A percentile compares a stretch with the other conserved stretches of the same genome.
These are phyloP conservation scores for Parochlus steinenii DNA, from an alignment of 2,888 invertebrate species.

Conservation along the genomic window DNA sequence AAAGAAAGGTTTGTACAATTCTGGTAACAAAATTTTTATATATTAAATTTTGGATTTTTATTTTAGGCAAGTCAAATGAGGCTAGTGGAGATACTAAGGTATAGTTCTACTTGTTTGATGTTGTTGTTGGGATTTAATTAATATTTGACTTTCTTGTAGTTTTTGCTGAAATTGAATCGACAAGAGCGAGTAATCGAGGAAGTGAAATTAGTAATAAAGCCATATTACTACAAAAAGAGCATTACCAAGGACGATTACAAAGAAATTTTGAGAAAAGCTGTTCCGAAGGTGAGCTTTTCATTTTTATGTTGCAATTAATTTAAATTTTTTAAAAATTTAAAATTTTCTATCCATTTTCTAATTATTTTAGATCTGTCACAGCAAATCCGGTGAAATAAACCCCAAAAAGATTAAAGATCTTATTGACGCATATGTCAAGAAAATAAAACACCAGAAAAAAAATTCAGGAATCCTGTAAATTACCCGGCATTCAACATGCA, in stretches of 20 bases:
- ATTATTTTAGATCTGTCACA: constrained; percentile 7
- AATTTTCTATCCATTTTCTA: neutral
- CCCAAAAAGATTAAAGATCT: constrained; percentile 8
- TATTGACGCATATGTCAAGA: constrained; percentile 8
- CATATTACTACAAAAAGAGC: constrained; percentile 4
- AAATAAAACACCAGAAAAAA: constrained; percentile 2
- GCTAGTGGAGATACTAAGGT: no score
- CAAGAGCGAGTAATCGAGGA: constrained; percentile 11
- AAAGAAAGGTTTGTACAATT: no score
- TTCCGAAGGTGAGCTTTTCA: constrained; percentile 9
- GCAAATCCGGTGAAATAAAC: constrained; percentile 7
- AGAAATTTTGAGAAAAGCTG: constrained; percentile 11
- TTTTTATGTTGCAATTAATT: no score
- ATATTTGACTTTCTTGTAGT: no score
- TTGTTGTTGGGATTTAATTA: no score
- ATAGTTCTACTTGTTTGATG: no score
- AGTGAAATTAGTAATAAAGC: constrained; percentile 8
- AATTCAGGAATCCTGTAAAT: neutral
- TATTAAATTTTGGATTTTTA: no score
- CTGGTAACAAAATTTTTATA: no score
- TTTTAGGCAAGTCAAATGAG: no score
- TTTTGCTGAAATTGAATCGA: constrained; percentile 8
- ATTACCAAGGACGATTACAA: constrained; percentile 10
- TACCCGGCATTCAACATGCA: no score
- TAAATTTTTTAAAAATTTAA: neutral